These are phyloP conservation scores for Mastomys coucha DNA, from an alignment of 2,113 vertebrate species.

Conservation along the genomic window DNA sequence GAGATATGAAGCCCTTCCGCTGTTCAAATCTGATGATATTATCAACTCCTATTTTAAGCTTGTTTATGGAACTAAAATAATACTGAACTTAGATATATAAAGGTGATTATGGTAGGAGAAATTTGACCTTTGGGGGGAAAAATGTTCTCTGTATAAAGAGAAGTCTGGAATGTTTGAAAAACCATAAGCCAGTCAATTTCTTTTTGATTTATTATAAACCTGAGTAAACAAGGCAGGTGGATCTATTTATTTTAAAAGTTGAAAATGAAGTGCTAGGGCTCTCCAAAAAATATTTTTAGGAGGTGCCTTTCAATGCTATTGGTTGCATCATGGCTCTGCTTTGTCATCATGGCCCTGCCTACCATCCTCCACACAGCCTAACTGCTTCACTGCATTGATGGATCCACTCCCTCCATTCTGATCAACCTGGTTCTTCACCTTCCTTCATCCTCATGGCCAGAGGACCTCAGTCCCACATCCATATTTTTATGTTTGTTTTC, in stretches of 20 bases:
- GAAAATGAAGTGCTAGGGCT: constrained; percentile 47
- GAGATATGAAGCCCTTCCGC: constrained; percentile 71
- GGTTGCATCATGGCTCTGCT: not conserved
- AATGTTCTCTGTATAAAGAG: constrained; percentile 83
- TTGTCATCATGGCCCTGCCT: not conserved
- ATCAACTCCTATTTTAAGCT: constrained; percentile 85
- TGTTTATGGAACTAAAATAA: constrained; percentile 84
- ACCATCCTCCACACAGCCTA: no score
- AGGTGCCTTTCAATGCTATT: not conserved
- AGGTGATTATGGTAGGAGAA: constrained; percentile 77
- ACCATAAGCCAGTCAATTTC: constrained; percentile 73
- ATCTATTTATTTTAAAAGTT: constrained; percentile 62
- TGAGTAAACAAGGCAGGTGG: constrained; percentile 69
- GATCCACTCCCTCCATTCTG: not conserved
- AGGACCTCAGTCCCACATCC: not conserved
- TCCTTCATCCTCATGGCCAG: not conserved
- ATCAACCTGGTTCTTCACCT: not conserved
- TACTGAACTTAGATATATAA: constrained; percentile 79
- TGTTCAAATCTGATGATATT: constrained; percentile 77
- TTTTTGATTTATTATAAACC: constrained; percentile 75
- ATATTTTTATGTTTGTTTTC: not conserved
- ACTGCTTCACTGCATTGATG: not conserved
- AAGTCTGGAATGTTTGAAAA: constrained; percentile 78
- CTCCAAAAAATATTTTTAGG: not conserved
- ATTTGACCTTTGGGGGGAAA: constrained; percentile 76